phyloP scores from a whole-genome alignment of 64 coral and sea anemone genomes.

The Montipora foliosa region DNA sequence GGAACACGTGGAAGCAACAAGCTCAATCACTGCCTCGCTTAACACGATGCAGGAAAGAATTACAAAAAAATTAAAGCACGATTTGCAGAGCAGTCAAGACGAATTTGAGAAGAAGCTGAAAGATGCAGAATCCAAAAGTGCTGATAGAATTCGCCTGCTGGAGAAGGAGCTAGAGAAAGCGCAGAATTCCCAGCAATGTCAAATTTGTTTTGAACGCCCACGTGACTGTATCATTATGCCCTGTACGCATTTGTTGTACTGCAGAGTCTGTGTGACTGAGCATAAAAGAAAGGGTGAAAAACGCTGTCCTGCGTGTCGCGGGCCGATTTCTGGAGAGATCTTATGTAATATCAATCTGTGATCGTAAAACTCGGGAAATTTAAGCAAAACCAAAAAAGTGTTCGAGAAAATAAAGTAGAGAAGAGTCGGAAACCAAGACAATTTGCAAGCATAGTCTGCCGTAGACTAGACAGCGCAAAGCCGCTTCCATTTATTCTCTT shows the following conservation, averaged over 20 bases:
- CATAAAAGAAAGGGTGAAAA: slow-evolving; percentile 24
- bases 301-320: slow-evolving; percentile 73
- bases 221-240: slow-evolving; percentile 85
- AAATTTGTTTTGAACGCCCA: slow-evolving; percentile 77
- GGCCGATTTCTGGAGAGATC: slow-evolving; percentile 62
- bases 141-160: slow-evolving; percentile 3
- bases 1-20: background rate
- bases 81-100: background rate
- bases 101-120: slow-evolving; percentile 15
- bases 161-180: slow-evolving; percentile 48
- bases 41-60: background rate
- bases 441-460: too few species aligned
- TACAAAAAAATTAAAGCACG: background rate
- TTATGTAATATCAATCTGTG: slow-evolving; percentile 56
- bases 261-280: slow-evolving; percentile 59
- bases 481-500: too few species aligned
- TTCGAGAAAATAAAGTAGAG: too few species aligned
- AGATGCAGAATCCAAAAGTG: background rate
- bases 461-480: too few species aligned
- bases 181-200: slow-evolving; percentile 34
- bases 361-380: background rate
- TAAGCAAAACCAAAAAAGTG: too few species aligned
- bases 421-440: too few species aligned
- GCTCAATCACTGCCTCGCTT: background rate
- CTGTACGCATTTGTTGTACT: slow-evolving; percentile 77